Conservation (phyloP, 2,797 vertebrate species). For the Mus spretus region DNA sequence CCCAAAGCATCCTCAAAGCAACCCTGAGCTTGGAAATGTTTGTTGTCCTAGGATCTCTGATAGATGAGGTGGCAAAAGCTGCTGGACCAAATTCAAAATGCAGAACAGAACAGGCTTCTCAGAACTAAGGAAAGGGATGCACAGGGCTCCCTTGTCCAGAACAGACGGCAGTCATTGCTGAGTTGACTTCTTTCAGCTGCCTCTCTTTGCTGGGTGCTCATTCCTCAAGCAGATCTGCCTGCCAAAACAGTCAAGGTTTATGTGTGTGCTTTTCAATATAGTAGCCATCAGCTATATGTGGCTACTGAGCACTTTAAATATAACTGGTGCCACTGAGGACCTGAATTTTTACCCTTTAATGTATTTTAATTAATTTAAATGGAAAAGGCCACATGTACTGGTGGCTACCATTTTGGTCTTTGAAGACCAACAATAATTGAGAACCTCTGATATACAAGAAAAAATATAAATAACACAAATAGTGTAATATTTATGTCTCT, state of each 20-base stretch:
- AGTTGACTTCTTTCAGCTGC: background rate
- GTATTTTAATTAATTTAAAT: background rate
- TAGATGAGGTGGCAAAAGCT: conserved; percentile 84
- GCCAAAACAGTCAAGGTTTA: background rate
- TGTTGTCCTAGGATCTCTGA: conserved; percentile 84
- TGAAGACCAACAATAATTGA: background rate
- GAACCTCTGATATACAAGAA: background rate
- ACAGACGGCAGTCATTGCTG: background rate
- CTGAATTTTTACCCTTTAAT: background rate
- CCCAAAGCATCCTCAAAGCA: conserved; percentile 81
- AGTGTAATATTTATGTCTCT: background rate
- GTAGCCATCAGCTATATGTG: background rate
- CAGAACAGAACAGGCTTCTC: conserved; percentile 65
- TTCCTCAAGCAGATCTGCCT: background rate
- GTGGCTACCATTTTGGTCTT: background rate
- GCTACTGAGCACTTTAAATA: background rate
- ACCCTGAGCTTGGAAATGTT: conserved; percentile 81
- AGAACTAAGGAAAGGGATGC: background rate
- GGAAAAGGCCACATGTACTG: background rate
- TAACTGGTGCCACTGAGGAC: background rate
- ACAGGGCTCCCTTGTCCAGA: background rate
- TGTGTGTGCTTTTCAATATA: too few relatives aligned
- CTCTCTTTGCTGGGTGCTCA: background rate
- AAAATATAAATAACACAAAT: background rate
- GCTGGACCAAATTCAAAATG: conserved; percentile 81